A percentile compares a stretch with the other conserved stretches of the same genome.
phyloP scores from a whole-genome alignment of 2,888 invertebrate genomes.

The Oegoconia quadripuncta region DNA sequence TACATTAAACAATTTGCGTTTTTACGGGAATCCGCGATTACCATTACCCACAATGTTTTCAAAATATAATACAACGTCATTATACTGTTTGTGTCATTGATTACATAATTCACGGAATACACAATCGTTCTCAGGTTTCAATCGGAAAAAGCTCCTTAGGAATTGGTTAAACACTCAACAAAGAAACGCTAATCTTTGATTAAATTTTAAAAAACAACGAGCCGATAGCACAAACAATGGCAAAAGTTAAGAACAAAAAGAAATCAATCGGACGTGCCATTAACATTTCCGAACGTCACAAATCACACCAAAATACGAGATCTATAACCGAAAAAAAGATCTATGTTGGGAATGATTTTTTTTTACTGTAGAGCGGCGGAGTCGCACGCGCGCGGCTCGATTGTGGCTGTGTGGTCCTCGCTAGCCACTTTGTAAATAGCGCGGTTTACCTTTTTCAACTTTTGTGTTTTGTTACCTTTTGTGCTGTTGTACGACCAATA shows the following conservation, averaged over 20 bases:
- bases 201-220: conserved; percentile 20
- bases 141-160: not conserved
- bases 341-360: conserved; percentile 66
- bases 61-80: conserved; percentile 4
- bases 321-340: conserved; percentile 74
- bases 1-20: conserved; percentile 56
- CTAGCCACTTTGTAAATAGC: conserved; percentile 80
- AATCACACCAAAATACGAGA: conserved; percentile 78
- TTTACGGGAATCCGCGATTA: conserved; percentile 45
- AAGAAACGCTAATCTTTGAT: not conserved
- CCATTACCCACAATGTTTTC: conserved; percentile 11
- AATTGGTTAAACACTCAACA: not conserved
- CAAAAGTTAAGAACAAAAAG: conserved; percentile 14
- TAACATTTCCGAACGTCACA: conserved; percentile 77
- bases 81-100: conserved; percentile 1
- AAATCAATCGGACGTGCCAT: conserved; percentile 50
- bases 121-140: not conserved
- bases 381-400: conserved; percentile 79
- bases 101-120: conserved; percentile 1
- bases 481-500: conserved; percentile 79
- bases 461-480: conserved; percentile 80
- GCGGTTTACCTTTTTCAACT: conserved; percentile 80
- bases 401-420: conserved; percentile 78
- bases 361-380: conserved; percentile 62
- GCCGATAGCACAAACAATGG: conserved; percentile 19